Base-by-base conservation (phyloP, 2,888 invertebrate genomes). In the Leptura quadrifasciata region DNA sequence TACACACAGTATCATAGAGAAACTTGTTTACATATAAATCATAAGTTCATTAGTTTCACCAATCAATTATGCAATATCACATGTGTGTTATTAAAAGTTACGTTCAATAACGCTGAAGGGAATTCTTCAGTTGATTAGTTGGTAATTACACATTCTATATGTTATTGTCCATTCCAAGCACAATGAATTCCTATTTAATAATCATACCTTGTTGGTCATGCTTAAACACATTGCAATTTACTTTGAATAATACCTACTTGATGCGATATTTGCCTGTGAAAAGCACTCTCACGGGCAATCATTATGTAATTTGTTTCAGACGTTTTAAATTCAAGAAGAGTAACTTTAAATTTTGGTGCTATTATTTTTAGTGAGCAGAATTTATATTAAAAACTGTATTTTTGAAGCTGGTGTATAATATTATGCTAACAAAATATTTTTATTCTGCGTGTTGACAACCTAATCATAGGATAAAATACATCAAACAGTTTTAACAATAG, bases 131-230 rank as follows among this genome's bases (percentile, higher is more conserved):
- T 31, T 60, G 60, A 60, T 60, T 60, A 27, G 60, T 17, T 27
- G 24, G 27, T 60, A 60, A 60, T 60, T 60, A 60, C n/a, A 60
- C 31, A 27, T 27, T 27, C 9, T 27, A 27, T n/a, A 17, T 27
- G 20, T 21, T 21, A 60, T 60, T 60, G 60, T 27, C 27, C 60
- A 60, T 27, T 60, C 21, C 21, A 20, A 15, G 27, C 31, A 60
- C 27, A 60, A 60, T 60, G 24, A 60, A 24, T 60, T 60, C n/a
- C 60, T 60, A 60, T 60, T 60, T 47, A 60, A 27, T 27, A 60
- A 60, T 21, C 60, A 60, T 21, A 27, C 27, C 60, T n/a, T 60
- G 60, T 60, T 60, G n/a, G 31, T 21, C 21, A 24, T 27, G 17
- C 24, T 31, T 27, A 21, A 60, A 27, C n/a, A 27, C 60, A 27